Evolutionary conservation across 2,113 vertebrate genomes (phyloP).

Genomic region (Nestor notabilis): DNA sequence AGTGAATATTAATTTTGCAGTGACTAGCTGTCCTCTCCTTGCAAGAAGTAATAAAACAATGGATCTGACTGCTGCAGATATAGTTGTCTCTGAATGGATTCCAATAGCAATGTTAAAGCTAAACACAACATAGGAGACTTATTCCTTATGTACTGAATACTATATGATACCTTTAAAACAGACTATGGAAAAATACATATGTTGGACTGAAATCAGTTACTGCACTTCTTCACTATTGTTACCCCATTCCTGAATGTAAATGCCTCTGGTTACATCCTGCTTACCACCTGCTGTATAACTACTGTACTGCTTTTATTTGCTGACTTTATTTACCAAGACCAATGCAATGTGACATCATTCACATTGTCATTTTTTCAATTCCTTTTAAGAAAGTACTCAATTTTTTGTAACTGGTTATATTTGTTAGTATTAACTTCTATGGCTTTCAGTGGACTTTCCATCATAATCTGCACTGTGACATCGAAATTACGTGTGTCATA

Average conservation of each 20-base stretch:
- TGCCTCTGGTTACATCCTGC: not conserved
- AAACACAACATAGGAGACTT: not conserved
- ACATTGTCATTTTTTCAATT: not conserved
- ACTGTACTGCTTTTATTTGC: not conserved
- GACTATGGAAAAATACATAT: not conserved
- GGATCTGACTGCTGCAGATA: not conserved
- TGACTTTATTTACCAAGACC: not conserved
- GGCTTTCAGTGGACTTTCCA: conserved; percentile 40
- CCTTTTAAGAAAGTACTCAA: conserved; percentile 5
- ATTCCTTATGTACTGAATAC: not conserved
- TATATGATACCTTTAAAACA: not conserved
- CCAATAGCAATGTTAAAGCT: not conserved
- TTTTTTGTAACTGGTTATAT: not conserved
- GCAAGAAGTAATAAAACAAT: rapidly evolving
- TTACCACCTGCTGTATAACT: not conserved
- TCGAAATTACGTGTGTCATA: not conserved
- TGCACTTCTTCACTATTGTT: not conserved
- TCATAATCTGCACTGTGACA: not conserved
- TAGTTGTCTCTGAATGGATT: not conserved
- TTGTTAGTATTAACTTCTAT: not conserved
- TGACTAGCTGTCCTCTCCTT: not conserved
- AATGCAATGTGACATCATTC: not conserved
- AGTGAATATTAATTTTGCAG: not conserved
- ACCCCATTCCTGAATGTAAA: not conserved
- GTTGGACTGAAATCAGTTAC: not conserved